Evolutionary conservation across 2,797 vertebrate genomes (phyloP).

Genomic region (Varecia variegata): DNA sequence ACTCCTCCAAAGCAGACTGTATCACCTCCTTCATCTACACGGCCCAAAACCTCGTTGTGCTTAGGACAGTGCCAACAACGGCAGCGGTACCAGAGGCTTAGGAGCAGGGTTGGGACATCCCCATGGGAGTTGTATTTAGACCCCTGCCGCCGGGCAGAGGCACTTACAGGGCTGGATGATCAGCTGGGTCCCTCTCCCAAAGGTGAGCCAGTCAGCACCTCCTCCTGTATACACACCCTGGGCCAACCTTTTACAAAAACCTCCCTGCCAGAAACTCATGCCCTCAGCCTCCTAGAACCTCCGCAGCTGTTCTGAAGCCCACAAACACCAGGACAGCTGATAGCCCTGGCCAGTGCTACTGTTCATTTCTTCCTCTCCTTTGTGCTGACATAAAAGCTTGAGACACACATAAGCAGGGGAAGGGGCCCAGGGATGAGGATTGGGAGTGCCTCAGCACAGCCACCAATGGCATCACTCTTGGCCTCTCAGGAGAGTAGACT

Average conservation of each 20-base stretch:
- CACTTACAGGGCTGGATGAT: slow-evolving; percentile 64
- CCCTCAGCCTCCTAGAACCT: not conserved
- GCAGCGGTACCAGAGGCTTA: not conserved
- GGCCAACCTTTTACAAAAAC: slow-evolving; percentile 58
- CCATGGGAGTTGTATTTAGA: not conserved
- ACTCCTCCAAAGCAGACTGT: not conserved
- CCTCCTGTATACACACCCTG: slow-evolving; percentile 51
- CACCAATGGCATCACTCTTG: fast-evolving
- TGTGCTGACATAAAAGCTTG: not conserved
- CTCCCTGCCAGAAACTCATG: not conserved
- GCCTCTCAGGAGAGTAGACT: not conserved
- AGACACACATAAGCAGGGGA: not conserved
- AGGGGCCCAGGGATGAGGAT: not conserved
- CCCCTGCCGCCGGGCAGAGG: not conserved
- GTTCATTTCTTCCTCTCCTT: not conserved
- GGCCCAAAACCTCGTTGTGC: not conserved
- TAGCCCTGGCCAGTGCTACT: not conserved
- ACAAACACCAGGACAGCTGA: not conserved
- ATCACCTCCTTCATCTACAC: not conserved
- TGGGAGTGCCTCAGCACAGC: not conserved
- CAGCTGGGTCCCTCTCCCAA: slow-evolving; percentile 71
- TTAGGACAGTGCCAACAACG: fast-evolving
- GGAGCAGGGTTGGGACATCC: not conserved
- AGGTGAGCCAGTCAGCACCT: not conserved
- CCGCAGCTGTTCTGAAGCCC: not conserved